Evolutionary conservation across 2,888 invertebrate species (phyloP), one percentile per base, ranked within the genome.

Genomic region (Hypena proboscidalis): DNA sequence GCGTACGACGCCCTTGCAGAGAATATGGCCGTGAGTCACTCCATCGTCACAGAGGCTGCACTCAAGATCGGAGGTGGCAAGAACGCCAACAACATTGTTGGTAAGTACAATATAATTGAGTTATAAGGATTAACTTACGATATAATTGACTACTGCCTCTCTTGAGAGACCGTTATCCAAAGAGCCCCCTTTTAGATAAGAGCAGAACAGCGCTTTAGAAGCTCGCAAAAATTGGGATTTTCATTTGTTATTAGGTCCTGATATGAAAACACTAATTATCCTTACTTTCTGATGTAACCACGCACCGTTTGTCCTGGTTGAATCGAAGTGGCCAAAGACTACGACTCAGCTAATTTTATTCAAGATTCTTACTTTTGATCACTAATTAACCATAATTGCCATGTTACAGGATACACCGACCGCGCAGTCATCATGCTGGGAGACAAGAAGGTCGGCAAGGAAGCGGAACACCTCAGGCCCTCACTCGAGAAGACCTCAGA

Each of bases 361-460:
- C n/a, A n/a, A n/a, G n/a, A 4, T 17, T 17, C 3, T 17, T 17
- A 4, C 17, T 17, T 17, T 5, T 17, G 17, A 11, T 1, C 11
- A 26, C 4, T 13, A 2, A 13, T 10, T 36, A 1, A 37, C 1
- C 4, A 19, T 10, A 1, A 4, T 1, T 30, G 6, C 13, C 29
- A 8, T 30, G 2, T 25, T 15, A 0, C 56, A 93, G 93, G 93
- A 7, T 93, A 92, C 79, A 94, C 94, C 49, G 70, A 88, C 0
- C 78, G 93, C 7, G 85, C 92, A n/a, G 93, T 94, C 1, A 91
- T 95, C 58, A 88, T 94, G 41, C 86, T 94, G 9, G 91, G 93
- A 7, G 95, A 95, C 69, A 94, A 93, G 83, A 95, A 94, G 69
- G 92, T 92, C 21, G 83, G 92, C 32, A 92, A 92, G 60, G 93